Percentiles rank a stretch among this genome's conserved stretches.
phyloP scores from a whole-genome alignment of 2,888 invertebrate species.

The Cyaniris semiargus region DNA sequence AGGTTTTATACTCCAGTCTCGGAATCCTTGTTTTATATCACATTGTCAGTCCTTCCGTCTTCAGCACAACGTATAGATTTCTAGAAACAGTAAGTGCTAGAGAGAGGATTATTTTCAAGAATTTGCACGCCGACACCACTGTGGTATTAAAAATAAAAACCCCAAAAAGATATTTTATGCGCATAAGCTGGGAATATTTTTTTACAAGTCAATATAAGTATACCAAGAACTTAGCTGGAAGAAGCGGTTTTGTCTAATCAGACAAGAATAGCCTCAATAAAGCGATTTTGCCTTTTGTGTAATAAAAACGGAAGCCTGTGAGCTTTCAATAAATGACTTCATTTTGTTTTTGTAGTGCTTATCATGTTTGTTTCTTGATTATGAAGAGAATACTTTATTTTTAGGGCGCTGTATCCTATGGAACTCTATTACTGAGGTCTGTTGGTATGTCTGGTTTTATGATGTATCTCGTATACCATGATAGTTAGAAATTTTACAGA shows the following conservation, averaged over 20 bases:
- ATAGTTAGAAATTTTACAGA: too few species aligned
- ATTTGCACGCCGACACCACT: too few species aligned
- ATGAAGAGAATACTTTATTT: not conserved
- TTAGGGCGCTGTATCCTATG: not conserved
- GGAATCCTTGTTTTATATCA: too few species aligned
- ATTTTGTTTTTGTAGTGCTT: not conserved
- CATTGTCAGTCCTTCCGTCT: too few species aligned
- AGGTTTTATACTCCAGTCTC: too few species aligned
- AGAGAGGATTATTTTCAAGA: too few species aligned
- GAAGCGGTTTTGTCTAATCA: not conserved
- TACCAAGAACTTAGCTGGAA: not conserved
- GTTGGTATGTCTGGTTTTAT: not conserved
- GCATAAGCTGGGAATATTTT: not conserved
- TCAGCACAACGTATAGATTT: too few species aligned
- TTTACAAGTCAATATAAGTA: not conserved
- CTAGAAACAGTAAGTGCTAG: too few species aligned
- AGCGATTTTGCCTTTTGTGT: not conserved
- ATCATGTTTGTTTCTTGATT: conserved; percentile 7
- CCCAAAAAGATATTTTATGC: too few species aligned
- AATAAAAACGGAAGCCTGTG: not conserved
- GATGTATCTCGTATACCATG: too few species aligned
- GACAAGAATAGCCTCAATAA: not conserved
- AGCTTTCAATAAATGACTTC: conserved; percentile 4
- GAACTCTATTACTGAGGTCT: not conserved
- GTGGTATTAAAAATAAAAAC: too few species aligned